A percentile compares a stretch with the other conserved stretches of the same genome.
These are phyloP conservation scores for Drosophila putrida DNA, from an alignment of 2,888 invertebrate species.

Conservation along the genomic window DNA sequence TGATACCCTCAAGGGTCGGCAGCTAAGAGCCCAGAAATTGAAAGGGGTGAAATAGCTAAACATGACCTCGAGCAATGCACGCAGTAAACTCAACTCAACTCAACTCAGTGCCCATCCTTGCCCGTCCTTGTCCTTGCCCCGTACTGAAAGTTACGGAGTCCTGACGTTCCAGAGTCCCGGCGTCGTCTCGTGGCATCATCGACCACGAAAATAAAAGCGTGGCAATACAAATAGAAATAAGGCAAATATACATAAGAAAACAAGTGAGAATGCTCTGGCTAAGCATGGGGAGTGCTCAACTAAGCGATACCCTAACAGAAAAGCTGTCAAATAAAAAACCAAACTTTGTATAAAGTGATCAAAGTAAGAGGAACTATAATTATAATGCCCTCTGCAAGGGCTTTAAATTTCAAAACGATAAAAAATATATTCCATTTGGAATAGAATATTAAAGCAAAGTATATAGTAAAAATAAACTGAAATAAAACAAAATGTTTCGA, in stretches of 20 bases:
- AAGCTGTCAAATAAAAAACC: too few species aligned
- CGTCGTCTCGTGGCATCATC: conserved; percentile 52
- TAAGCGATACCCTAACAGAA: neutral
- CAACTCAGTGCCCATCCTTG: conserved; percentile 32
- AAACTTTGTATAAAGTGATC: too few species aligned
- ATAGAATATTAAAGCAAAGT: too few species aligned
- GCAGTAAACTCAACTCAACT: conserved; percentile 62
- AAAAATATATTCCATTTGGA: too few species aligned
- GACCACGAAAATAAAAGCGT: conserved; percentile 75
- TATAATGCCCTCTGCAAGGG: too few species aligned
- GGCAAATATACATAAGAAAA: conserved; percentile 57
- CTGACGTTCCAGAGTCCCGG: conserved; percentile 45
- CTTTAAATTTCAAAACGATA: too few species aligned
- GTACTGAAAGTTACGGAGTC: conserved; percentile 4
- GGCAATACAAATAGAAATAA: conserved; percentile 76
- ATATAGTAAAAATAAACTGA: too few species aligned
- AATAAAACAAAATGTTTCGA: too few species aligned
- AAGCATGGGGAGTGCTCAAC: neutral
- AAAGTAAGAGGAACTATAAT: too few species aligned
- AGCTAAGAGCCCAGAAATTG: conserved; percentile 67
- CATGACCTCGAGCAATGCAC: conserved; percentile 77
- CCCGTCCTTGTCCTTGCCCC: neutral
- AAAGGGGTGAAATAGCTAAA: conserved; percentile 79
- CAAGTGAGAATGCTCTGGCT: conserved; percentile 12
- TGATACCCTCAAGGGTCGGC: conserved; percentile 73